Percentiles rank a stretch among this genome's conserved stretches.
These are phyloP conservation scores for Brienomyrus longianalis DNA, from an alignment of 2,113 vertebrate genomes.

Conservation along the genomic window DNA sequence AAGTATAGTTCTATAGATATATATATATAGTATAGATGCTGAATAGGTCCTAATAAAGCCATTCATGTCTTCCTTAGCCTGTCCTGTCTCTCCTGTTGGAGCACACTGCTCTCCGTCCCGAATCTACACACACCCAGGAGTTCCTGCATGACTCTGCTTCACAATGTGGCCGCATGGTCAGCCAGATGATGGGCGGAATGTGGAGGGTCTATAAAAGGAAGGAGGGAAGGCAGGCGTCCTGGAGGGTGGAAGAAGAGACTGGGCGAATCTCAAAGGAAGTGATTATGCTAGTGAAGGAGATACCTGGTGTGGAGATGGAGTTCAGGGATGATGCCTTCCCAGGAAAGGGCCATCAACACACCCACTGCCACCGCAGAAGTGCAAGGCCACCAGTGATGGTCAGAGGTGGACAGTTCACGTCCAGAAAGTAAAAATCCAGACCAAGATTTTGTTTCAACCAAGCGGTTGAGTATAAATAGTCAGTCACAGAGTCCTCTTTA, in stretches of 20 bases:
- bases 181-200: background rate
- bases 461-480: background rate
- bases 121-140: background rate
- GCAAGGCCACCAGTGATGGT: background rate
- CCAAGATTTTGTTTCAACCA: background rate
- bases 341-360: background rate
- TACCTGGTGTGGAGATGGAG: background rate
- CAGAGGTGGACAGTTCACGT: background rate
- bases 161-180: background rate
- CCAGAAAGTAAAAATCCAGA: background rate
- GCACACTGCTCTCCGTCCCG: background rate
- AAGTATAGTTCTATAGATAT: no score
- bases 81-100: background rate
- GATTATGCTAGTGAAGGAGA: background rate
- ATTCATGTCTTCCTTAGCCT: background rate
- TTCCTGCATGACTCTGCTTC: background rate
- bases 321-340: background rate
- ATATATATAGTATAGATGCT: no score
- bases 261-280: background rate
- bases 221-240: conserved; percentile 6
- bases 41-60: background rate
- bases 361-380: background rate
- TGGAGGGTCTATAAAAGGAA: background rate
- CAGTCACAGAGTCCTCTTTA: background rate
- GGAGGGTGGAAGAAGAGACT: conserved; percentile 14